phyloP scores from a whole-genome alignment of 2,797 vertebrate species.

The Liasis olivaceus region DNA sequence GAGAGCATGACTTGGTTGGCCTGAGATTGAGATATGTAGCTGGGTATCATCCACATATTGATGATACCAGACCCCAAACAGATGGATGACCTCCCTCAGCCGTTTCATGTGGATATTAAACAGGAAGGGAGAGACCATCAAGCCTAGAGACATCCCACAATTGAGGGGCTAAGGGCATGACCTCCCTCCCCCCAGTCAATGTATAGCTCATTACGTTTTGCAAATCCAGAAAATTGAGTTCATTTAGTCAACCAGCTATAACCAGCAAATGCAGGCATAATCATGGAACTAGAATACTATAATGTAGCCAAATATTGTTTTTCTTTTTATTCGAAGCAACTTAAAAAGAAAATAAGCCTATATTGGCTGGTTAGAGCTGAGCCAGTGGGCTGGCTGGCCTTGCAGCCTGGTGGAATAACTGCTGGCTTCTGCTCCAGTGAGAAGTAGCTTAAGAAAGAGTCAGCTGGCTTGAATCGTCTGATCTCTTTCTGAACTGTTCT shows the following conservation, averaged over 20 bases:
- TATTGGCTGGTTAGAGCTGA: background rate
- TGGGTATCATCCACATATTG: background rate
- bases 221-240: background rate
- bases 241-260: background rate
- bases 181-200: too few species aligned
- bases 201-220: background rate
- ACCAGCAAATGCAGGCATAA: background rate
- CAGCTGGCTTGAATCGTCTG: background rate
- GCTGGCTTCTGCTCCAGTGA: background rate
- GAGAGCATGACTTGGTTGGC: background rate
- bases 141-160: background rate
- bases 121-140: background rate
- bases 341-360: background rate
- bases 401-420: background rate
- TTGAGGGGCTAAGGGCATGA: background rate
- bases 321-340: background rate
- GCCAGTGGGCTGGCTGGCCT: background rate
- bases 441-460: too few species aligned
- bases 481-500: background rate
- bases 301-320: background rate
- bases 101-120: background rate
- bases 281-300: background rate
- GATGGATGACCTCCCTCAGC: background rate
- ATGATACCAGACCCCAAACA: background rate
- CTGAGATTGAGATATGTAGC: too few species aligned